Evolutionary conservation across 2,797 vertebrate species (phyloP).

Genomic region (Phoeniculus purpureus): DNA sequence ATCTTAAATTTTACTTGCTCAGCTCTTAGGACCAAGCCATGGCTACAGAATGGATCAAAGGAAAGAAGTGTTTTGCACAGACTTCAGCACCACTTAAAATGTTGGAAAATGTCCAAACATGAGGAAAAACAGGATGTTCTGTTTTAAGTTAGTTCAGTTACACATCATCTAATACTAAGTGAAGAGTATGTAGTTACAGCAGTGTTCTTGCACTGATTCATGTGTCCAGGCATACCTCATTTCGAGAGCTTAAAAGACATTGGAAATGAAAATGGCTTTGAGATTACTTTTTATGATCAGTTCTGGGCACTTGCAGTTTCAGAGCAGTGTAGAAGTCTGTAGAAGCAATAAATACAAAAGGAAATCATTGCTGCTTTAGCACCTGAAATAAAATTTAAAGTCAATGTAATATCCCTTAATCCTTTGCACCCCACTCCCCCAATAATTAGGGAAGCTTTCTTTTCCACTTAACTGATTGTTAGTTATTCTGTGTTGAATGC

Average conservation of each 20-base stretch:
- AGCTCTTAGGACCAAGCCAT: no score
- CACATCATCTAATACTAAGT: neutral
- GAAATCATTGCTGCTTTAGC: neutral
- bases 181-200: neutral
- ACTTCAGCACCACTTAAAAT: neutral
- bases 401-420: neutral
- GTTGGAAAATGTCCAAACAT: neutral
- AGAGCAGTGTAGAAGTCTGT: neutral
- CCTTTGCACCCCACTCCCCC: rapidly evolving
- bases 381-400: neutral
- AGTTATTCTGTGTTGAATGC: neutral
- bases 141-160: neutral
- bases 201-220: neutral
- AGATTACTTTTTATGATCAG: neutral
- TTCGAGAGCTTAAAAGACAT: neutral
- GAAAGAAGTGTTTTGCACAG: neutral
- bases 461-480: rapidly evolving
- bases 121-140: neutral
- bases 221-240: neutral
- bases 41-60: neutral
- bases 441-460: neutral
- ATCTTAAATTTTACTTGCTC: neutral
- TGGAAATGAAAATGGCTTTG: neutral
- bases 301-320: neutral
- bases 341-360: neutral